Evolutionary conservation across 35 echinoderm and acorn worm species (phyloP).

Genomic region (Ptychodera flava): DNA sequence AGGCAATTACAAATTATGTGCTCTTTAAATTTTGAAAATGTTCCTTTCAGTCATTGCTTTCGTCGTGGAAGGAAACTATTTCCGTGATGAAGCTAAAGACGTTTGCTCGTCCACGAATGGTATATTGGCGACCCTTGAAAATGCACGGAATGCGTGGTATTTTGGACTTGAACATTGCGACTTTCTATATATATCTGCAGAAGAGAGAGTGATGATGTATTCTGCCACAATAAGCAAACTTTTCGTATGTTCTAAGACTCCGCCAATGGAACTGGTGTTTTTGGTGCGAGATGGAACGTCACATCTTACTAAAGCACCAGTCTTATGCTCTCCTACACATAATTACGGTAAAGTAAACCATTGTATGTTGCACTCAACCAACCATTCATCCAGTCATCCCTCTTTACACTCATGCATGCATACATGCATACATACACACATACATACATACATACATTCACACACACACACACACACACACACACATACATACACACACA

Average conservation of each 20-base stretch:
- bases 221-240: too few relatives aligned
- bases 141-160: too few relatives aligned
- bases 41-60: too few relatives aligned
- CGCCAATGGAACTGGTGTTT: neutral
- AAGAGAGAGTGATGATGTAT: too few relatives aligned
- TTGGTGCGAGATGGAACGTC: neutral
- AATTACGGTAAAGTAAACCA: neutral
- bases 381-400: neutral
- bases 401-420: neutral
- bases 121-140: too few relatives aligned
- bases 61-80: too few relatives aligned
- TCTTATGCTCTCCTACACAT: neutral
- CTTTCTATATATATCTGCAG: too few relatives aligned
- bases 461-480: neutral
- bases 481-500: neutral
- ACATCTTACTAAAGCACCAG: neutral
- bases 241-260: neutral
- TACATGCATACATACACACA: neutral
- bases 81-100: too few relatives aligned
- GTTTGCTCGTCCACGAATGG: too few relatives aligned
- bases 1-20: too few relatives aligned
- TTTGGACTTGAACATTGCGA: too few relatives aligned
- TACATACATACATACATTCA: neutral
- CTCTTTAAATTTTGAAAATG: too few relatives aligned
- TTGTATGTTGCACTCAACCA: neutral